These are phyloP conservation scores for Orthosia cruda DNA, from an alignment of 2,888 invertebrate genomes.

Conservation along the genomic window DNA sequence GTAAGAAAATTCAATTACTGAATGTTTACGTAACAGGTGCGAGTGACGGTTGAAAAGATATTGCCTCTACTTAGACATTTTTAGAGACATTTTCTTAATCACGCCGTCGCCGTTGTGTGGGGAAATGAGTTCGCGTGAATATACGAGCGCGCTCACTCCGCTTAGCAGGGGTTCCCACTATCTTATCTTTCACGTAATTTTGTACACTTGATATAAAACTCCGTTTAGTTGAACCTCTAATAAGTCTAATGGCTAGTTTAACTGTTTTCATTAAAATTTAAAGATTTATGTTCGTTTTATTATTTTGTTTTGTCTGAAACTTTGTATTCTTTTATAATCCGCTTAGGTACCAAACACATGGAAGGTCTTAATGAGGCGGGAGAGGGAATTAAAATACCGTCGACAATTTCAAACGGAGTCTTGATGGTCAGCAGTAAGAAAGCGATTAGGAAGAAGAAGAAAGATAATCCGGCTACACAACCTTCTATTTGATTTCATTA, in stretches of 20 bases:
- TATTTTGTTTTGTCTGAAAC: not conserved
- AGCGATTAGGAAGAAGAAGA: no score
- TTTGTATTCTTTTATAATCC: conserved; percentile 1
- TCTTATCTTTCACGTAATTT: conserved; percentile 64
- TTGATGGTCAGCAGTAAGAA: no score
- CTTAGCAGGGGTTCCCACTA: conserved; percentile 57
- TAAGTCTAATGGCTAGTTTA: conserved; percentile 55
- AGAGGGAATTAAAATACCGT: no score
- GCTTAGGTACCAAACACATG: no score
- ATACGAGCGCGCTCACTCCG: conserved; percentile 58
- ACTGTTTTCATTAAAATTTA: conserved; percentile 48
- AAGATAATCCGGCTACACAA: no score
- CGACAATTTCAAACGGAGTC: no score
- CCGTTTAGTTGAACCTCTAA: conserved; percentile 52
- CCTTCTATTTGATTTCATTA: no score
- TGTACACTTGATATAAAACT: conserved; percentile 54
- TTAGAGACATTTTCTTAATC: conserved; percentile 66
- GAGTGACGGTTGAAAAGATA: conserved; percentile 57
- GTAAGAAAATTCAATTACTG: conserved; percentile 66
- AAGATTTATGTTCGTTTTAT: conserved; percentile 8
- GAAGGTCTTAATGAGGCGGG: no score
- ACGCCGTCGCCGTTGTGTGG: conserved; percentile 63
- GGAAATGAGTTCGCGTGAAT: conserved; percentile 63
- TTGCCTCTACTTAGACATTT: conserved; percentile 62
- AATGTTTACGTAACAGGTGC: conserved; percentile 70